Base-by-base conservation (phyloP, 1,140 invertebrate genomes). In the Akabosia matsudoensis region DNA sequence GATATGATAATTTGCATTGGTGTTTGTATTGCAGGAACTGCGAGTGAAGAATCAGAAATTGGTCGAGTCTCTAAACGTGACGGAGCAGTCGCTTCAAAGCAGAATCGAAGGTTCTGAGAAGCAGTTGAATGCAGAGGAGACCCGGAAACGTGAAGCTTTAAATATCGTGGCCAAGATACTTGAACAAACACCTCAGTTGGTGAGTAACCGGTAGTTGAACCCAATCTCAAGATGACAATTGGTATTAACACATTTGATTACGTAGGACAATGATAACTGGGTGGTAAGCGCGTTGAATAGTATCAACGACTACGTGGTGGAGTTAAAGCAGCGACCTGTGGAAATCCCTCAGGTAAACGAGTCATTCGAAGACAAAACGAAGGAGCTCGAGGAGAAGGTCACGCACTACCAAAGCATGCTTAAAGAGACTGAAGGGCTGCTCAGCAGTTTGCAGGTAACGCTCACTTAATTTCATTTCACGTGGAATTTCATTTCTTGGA, bases 31-130 rank as follows among this genome's bases (percentile, higher is more conserved):
- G 13, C 34, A 37, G 31, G 78, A 79, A 24, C 52, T 79, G 4
- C 33, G 78, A 51, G 22, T 33, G 1, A 79, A 76, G n/a, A 79
- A 79, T 52, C 72, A 73, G 2, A 79, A 79, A 28, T 31, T 79
- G 31, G 73, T 79, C 54, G 78, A 79, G n/a, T 76, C 74, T 3
- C 73, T 79, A 1, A 79, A 73, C 70, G 61, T 79, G 34, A 79
- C 78, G 0, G 78, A 79, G 54, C 75, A 79, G 37, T 74, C 3
- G 2, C 61, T 67, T 2, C 61, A 67, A 30, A 31, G 3, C 3
- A 67, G 28, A 67, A 67, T 67, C 30, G 61, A 67, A 30, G 61
- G 3, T 13, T 16, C 10, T 22, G 61, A 67, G 30, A 67, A 67
- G n/a, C 26, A 1, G 4, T 13, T 4, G 1, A 67, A 10, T 7